Percentiles rank a stretch among this genome's conserved stretches.
phyloP scores from a whole-genome alignment of 2,888 invertebrate species.

The Lysandra coridon region DNA sequence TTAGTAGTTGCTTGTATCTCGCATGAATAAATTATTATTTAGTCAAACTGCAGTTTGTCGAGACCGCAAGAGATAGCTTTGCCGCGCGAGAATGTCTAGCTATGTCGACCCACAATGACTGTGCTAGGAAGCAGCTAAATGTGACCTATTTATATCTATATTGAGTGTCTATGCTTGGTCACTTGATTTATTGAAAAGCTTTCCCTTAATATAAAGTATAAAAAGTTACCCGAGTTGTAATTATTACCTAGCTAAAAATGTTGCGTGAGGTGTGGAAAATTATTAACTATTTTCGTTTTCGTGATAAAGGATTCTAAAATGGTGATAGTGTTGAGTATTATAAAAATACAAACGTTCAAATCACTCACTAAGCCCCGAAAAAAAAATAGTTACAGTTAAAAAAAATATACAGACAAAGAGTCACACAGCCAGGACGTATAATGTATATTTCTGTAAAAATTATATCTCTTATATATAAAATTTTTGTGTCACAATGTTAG shows the following conservation, averaged over 20 bases:
- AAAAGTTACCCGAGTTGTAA: not conserved
- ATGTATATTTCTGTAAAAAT: not conserved
- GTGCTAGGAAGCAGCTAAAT: not conserved
- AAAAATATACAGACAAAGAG: slow-evolving; percentile 61
- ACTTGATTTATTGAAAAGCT: not conserved
- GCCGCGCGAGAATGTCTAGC: not conserved
- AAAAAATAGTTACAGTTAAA: slow-evolving; percentile 53
- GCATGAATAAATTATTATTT: not conserved
- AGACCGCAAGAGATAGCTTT: not conserved
- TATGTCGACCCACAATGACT: not conserved
- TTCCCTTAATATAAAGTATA: not conserved
- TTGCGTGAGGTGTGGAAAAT: not conserved
- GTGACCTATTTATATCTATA: not conserved
- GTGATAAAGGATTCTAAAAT: slow-evolving; percentile 1
- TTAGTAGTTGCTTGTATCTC: not conserved
- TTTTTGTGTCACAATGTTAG: too few species aligned
- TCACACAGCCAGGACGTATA: slow-evolving; percentile 42
- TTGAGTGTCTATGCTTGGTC: not conserved
- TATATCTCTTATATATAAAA: too few species aligned
- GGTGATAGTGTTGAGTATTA: slow-evolving; percentile 40
- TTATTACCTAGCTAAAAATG: not conserved
- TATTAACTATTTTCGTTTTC: not conserved
- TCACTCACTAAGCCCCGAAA: slow-evolving; percentile 50
- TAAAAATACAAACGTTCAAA: slow-evolving; percentile 38
- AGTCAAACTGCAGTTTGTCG: not conserved